phyloP scores from a whole-genome alignment of 2,113 vertebrate species.

The Galeopterus variegatus region DNA sequence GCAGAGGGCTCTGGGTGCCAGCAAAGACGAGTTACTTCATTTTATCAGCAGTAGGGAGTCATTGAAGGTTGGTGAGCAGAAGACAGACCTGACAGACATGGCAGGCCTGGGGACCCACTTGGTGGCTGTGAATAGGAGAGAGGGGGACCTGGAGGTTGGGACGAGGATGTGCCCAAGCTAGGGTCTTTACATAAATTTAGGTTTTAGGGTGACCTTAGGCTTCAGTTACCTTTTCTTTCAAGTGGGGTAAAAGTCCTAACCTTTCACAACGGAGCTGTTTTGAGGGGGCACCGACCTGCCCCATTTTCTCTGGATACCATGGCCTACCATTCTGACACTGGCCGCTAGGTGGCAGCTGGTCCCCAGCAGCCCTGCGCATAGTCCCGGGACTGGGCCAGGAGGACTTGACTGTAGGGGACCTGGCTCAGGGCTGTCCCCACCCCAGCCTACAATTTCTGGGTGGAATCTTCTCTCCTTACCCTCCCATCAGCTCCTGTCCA shows the following conservation, averaged over 20 bases:
- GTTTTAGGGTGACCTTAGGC: not conserved
- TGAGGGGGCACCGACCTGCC: fast-evolving
- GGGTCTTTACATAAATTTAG: not conserved
- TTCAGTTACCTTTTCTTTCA: constrained; percentile 34
- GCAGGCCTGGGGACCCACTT: not conserved
- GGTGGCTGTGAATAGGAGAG: not conserved
- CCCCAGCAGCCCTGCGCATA: not conserved
- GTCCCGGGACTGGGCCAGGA: too few species aligned
- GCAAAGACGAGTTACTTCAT: not conserved
- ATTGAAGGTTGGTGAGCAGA: not conserved
- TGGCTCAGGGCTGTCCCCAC: not conserved
- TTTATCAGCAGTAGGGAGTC: not conserved
- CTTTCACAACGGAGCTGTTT: not conserved
- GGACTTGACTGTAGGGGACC: not conserved
- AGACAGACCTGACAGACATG: not conserved
- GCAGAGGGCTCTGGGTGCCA: not conserved
- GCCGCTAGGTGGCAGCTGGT: constrained; percentile 70
- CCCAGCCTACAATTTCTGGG: not conserved
- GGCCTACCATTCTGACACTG: not conserved
- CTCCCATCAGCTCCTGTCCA: not conserved
- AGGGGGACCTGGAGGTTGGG: not conserved
- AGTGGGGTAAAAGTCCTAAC: not conserved
- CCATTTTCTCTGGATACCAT: not conserved
- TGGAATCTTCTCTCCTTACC: not conserved
- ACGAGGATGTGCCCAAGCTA: not conserved